A percentile compares a stretch with the other conserved stretches of the same genome.
Evolutionary conservation across 2,113 vertebrate species (phyloP).

Genomic region (Laticauda laticaudata): DNA sequence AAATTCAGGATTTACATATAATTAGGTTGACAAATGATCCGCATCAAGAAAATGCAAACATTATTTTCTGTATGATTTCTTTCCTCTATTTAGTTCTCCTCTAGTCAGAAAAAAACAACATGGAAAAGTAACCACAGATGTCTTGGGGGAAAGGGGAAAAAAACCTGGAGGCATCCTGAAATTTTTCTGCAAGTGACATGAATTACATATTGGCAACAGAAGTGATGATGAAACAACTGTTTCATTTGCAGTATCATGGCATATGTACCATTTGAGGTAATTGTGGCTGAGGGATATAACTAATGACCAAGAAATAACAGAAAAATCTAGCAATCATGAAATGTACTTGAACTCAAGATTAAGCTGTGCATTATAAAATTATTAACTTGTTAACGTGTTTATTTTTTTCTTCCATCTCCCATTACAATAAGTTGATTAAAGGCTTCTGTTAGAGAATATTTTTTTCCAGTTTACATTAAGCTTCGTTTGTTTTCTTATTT

Average conservation of each 20-base stretch:
- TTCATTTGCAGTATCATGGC: background rate
- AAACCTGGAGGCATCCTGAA: background rate
- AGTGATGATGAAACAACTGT: background rate
- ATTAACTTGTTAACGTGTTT: background rate
- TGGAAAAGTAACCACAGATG: background rate
- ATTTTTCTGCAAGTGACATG: background rate
- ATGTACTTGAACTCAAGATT: background rate
- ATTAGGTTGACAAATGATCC: background rate
- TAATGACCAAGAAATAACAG: background rate
- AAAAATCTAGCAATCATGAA: background rate
- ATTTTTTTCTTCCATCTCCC: background rate
- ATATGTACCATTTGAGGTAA: background rate
- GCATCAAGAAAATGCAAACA: background rate
- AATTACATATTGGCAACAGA: background rate
- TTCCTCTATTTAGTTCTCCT: background rate
- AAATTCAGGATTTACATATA: background rate
- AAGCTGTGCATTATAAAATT: background rate
- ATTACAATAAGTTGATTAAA: constrained; percentile 19
- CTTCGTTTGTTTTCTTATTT: background rate
- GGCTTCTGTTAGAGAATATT: background rate
- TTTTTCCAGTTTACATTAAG: background rate
- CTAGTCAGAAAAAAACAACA: background rate
- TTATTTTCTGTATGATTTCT: constrained; percentile 11
- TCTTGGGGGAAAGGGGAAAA: background rate
- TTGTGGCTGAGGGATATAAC: background rate